These are phyloP conservation scores for Urechis unicinctus DNA, from an alignment of 2,888 invertebrate species.

Conservation along the genomic window DNA sequence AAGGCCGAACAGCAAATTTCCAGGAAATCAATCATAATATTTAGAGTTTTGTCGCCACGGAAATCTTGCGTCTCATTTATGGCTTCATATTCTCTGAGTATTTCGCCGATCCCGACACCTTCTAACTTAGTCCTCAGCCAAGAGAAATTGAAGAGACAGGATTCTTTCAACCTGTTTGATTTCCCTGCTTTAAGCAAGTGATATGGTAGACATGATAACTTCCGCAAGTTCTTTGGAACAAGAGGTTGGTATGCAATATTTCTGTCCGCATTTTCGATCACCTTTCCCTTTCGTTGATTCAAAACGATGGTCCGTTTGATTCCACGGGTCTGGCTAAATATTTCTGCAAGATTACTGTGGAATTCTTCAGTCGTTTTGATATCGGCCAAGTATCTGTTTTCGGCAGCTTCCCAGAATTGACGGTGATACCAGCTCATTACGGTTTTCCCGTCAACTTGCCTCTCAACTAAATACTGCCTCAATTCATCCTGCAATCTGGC, in stretches of 20 bases:
- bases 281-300: slow-evolving; percentile 12
- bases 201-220: slow-evolving; percentile 18
- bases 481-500: slow-evolving; percentile 25
- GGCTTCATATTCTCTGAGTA: slow-evolving; percentile 8
- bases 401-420: slow-evolving; percentile 30
- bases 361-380: not conserved
- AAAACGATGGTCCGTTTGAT: slow-evolving; percentile 17
- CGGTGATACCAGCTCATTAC: slow-evolving; percentile 36
- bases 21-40: slow-evolving; percentile 13
- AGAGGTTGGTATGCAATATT: slow-evolving; percentile 15
- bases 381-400: no score
- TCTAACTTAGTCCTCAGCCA: slow-evolving; percentile 12
- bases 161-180: slow-evolving; percentile 3
- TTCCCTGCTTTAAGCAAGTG: slow-evolving; percentile 15
- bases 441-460: slow-evolving; percentile 29
- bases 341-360: slow-evolving; percentile 15
- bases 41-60: slow-evolving; percentile 1
- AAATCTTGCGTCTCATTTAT: slow-evolving; percentile 1
- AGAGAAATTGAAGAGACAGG: slow-evolving; percentile 15
- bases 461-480: slow-evolving; percentile 25
- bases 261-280: slow-evolving; percentile 20
- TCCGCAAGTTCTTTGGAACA: slow-evolving; percentile 14
- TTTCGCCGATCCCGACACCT: slow-evolving; percentile 7
- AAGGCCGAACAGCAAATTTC: slow-evolving; percentile 13
- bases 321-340: slow-evolving; percentile 13